Percentiles rank a stretch among this genome's conserved stretches.
These are phyloP conservation scores for Cisticola juncidis DNA, from an alignment of 2,113 vertebrate genomes.

Conservation along the genomic window DNA sequence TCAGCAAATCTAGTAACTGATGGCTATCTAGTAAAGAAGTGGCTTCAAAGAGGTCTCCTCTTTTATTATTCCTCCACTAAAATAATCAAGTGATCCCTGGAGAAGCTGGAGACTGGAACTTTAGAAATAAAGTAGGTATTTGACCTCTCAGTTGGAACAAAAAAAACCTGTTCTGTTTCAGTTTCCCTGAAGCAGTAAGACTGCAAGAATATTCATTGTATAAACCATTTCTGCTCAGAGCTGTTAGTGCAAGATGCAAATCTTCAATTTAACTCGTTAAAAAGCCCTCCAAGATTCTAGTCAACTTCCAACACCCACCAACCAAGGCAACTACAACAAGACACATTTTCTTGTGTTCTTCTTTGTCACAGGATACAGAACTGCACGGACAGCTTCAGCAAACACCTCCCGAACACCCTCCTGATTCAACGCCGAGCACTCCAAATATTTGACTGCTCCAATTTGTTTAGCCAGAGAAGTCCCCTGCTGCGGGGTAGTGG, in stretches of 20 bases:
- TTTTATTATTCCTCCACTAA: neutral
- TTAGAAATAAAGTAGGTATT: neutral
- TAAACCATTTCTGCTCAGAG: constrained; percentile 55
- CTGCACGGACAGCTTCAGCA: constrained; percentile 87
- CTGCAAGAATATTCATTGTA: constrained; percentile 32
- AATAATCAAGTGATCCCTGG: neutral
- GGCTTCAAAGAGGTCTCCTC: neutral
- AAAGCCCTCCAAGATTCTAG: constrained; percentile 17
- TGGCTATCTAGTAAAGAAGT: neutral
- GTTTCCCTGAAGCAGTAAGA: constrained; percentile 56
- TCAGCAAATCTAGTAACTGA: constrained; percentile 14
- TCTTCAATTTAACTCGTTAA: constrained; percentile 43
- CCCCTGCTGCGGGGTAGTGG: constrained; percentile 89
- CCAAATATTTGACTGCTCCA: constrained; percentile 91
- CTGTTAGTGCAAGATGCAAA: constrained; percentile 70
- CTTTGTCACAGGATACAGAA: constrained; percentile 89
- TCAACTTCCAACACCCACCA: neutral
- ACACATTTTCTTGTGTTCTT: constrained; percentile 89
- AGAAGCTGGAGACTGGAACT: constrained; percentile 26
- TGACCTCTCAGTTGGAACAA: constrained; percentile 13
- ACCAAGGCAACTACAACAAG: constrained; percentile 79
- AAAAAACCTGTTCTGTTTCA: neutral
- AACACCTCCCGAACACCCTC: constrained; percentile 90
- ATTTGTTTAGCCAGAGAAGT: constrained; percentile 89
- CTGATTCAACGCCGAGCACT: constrained; percentile 90